Conservation (phyloP, 2,888 invertebrate genomes). For the Lycophotia porphyrea region DNA sequence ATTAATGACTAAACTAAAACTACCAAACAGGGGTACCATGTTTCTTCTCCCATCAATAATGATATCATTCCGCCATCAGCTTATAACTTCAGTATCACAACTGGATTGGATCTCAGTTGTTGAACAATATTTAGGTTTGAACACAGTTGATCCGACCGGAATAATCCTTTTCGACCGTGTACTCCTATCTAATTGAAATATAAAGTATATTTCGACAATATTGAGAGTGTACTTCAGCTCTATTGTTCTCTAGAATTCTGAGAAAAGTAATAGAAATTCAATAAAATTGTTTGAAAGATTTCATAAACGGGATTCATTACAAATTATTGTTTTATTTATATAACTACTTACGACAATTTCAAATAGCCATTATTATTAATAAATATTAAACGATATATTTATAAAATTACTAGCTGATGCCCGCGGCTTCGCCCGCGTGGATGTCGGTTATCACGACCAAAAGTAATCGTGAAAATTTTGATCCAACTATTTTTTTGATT, state of each 20-base stretch:
- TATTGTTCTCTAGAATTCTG: constrained; percentile 6
- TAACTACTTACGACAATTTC: background rate
- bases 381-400: no score
- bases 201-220: constrained; percentile 41
- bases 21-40: background rate
- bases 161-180: constrained; percentile 53
- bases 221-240: constrained; percentile 20
- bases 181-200: constrained; percentile 49
- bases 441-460: no score
- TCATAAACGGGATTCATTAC: background rate
- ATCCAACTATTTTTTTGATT: no score
- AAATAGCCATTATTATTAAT: background rate
- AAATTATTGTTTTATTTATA: background rate
- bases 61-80: constrained; percentile 38
- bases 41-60: constrained; percentile 26
- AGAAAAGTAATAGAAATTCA: constrained; percentile 1
- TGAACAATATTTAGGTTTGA: constrained; percentile 55
- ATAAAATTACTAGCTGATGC: no score
- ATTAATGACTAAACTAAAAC: background rate
- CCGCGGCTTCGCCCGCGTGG: no score
- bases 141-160: constrained; percentile 46
- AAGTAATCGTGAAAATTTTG: no score
- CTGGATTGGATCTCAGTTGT: constrained; percentile 44
- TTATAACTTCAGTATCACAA: constrained; percentile 46
- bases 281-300: constrained; percentile 11